phyloP scores from a whole-genome alignment of 2,797 vertebrate species.

The Catostomus latipinnis region DNA sequence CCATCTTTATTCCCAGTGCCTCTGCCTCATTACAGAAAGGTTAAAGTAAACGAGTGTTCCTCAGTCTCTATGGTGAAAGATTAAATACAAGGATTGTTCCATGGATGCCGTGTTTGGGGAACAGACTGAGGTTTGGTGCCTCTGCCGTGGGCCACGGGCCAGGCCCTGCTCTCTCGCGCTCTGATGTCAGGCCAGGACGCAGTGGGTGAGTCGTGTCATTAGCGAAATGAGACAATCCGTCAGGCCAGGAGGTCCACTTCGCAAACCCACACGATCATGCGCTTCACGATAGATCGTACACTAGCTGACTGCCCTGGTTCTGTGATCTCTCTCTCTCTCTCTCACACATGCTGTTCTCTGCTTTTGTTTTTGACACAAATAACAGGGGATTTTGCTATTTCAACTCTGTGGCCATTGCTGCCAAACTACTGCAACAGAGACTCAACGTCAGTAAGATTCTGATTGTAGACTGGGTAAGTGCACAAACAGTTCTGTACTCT shows the following conservation, averaged over 20 bases:
- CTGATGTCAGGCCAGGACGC: conserved; percentile 53
- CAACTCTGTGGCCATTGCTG: conserved; percentile 95
- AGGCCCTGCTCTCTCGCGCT: conserved; percentile 33
- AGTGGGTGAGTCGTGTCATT: conserved; percentile 55
- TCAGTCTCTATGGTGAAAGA: conserved; percentile 49
- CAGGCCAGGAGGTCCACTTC: conserved; percentile 55
- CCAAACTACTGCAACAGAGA: conserved; percentile 93
- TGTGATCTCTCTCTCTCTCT: background rate
- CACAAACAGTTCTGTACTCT: too few relatives aligned
- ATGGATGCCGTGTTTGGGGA: conserved; percentile 28
- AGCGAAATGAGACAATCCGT: conserved; percentile 54
- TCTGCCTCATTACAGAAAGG: conserved; percentile 56
- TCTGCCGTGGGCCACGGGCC: conserved; percentile 38
- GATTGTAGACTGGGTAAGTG: conserved; percentile 97
- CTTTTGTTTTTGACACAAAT: background rate
- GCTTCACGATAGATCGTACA: conserved; percentile 41
- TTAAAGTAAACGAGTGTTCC: conserved; percentile 55
- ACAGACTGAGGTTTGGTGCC: conserved; percentile 38
- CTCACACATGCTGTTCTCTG: conserved; percentile 8
- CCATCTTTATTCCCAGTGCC: conserved; percentile 37
- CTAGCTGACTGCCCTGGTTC: conserved; percentile 38
- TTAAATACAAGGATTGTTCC: conserved; percentile 55
- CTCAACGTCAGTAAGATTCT: conserved; percentile 94
- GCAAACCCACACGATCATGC: conserved; percentile 25
- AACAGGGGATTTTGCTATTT: conserved; percentile 98